phyloP scores from a whole-genome alignment of 2,797 vertebrate species.

The Danio jaintianensis region DNA sequence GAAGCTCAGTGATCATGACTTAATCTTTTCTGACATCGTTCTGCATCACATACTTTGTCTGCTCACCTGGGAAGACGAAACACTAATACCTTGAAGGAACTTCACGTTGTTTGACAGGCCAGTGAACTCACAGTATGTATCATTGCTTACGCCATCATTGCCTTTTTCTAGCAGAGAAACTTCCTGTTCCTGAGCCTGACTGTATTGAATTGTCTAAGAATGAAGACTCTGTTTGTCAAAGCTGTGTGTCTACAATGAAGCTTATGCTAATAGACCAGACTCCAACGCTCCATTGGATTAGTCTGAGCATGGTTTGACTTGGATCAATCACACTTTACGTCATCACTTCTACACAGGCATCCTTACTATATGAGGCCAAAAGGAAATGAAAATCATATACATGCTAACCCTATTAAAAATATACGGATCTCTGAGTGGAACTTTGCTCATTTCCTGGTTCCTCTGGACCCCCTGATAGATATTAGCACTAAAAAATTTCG shows the following conservation, averaged over 20 bases:
- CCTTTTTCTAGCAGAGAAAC: background rate
- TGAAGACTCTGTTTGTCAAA: constrained; percentile 20
- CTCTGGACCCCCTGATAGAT: background rate
- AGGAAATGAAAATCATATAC: background rate
- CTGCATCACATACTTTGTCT: constrained; percentile 25
- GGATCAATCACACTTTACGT: constrained; percentile 26
- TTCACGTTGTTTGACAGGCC: constrained; percentile 33
- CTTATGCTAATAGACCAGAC: constrained; percentile 36
- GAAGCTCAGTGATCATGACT: constrained; percentile 35
- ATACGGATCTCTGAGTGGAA: background rate
- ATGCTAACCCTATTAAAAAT: background rate
- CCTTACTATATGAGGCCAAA: constrained; percentile 7
- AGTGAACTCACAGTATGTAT: constrained; percentile 8
- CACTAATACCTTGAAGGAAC: constrained; percentile 32
- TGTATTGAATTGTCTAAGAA: constrained; percentile 35
- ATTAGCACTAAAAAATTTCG: background rate
- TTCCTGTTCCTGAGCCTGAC: constrained; percentile 9
- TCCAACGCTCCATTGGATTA: constrained; percentile 40
- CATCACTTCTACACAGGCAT: background rate
- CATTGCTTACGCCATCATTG: background rate
- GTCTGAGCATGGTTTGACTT: constrained; percentile 31
- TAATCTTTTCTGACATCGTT: constrained; percentile 56
- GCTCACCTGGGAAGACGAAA: constrained; percentile 35
- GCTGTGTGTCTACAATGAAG: constrained; percentile 19
- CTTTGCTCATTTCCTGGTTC: background rate